These are phyloP conservation scores for Ichneumoninae sp. DNA, from an alignment of 2,888 invertebrate genomes.

Conservation along the genomic window DNA sequence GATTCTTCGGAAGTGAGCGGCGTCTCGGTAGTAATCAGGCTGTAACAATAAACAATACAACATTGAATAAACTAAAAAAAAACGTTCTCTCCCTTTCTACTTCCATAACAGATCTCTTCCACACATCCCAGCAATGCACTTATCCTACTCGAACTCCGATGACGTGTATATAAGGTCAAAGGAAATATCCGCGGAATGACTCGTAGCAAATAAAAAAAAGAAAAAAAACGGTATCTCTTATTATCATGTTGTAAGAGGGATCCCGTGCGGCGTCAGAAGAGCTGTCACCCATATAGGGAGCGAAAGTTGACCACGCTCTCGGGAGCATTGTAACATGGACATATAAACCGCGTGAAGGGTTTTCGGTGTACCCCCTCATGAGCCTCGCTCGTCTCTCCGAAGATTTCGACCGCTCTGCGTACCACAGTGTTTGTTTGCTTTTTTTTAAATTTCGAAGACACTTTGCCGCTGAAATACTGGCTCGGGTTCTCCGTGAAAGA, in stretches of 20 bases:
- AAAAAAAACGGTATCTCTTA: conserved; percentile 52
- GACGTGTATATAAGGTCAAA: conserved; percentile 16
- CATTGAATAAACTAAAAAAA: conserved; percentile 11
- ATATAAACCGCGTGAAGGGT: conserved; percentile 68
- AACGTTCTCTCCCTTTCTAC: background rate
- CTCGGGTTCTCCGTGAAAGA: conserved; percentile 10
- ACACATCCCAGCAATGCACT: conserved; percentile 33
- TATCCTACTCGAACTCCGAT: conserved; percentile 25
- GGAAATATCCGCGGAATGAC: conserved; percentile 48
- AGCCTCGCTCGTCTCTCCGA: conserved; percentile 35
- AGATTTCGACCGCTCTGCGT: conserved; percentile 5
- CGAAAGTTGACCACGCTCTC: conserved; percentile 80
- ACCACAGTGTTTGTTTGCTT: conserved; percentile 22
- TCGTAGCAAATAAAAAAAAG: conserved; percentile 30
- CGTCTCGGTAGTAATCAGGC: conserved; percentile 95
- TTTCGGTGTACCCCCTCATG: conserved; percentile 64
- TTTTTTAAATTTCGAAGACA: conserved; percentile 5
- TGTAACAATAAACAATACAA: conserved; percentile 82
- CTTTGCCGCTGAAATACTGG: background rate
- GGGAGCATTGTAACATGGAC: conserved; percentile 64
- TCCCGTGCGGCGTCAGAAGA: conserved; percentile 61
- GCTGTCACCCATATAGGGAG: conserved; percentile 83
- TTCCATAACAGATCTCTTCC: conserved; percentile 32
- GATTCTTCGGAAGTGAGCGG: conserved; percentile 91
- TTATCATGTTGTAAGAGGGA: conserved; percentile 65